Percentiles rank a stretch among this genome's conserved stretches.
These are phyloP conservation scores for Sclerurus mexicanus DNA, from an alignment of 2,113 vertebrate species.

Conservation along the genomic window DNA sequence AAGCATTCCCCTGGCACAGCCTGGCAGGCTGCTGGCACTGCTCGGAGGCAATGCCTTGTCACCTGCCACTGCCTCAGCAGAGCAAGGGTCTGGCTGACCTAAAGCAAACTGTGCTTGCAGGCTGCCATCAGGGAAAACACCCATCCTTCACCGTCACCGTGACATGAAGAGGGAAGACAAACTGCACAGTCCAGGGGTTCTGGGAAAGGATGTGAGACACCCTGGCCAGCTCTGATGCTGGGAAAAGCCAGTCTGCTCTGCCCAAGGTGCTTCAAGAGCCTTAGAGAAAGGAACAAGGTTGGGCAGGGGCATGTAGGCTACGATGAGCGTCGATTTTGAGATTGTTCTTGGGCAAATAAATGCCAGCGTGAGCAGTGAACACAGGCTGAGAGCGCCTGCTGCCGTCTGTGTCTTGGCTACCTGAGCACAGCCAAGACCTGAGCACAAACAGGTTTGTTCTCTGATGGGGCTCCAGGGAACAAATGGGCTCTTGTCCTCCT, in stretches of 20 bases:
- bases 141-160: background rate
- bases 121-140: background rate
- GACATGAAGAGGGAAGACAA: background rate
- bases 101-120: background rate
- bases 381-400: background rate
- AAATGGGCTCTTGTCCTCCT: background rate
- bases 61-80: background rate
- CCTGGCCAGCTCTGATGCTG: background rate
- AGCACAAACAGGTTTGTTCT: background rate
- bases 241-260: background rate
- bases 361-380: fast-evolving
- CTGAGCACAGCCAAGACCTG: background rate
- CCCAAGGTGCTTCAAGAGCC: background rate
- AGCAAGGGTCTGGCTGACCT: background rate
- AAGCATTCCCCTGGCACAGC: background rate
- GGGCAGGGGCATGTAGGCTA: fast-evolving
- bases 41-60: background rate
- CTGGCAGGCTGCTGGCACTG: background rate
- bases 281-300: background rate
- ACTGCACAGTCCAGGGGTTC: background rate
- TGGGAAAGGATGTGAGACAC: background rate
- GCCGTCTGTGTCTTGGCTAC: background rate
- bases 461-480: background rate
- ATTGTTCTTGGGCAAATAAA: background rate
- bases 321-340: background rate